These are phyloP conservation scores for Melipona quadrifasciata DNA, from an alignment of 1,140 invertebrate genomes.

Conservation along the genomic window DNA sequence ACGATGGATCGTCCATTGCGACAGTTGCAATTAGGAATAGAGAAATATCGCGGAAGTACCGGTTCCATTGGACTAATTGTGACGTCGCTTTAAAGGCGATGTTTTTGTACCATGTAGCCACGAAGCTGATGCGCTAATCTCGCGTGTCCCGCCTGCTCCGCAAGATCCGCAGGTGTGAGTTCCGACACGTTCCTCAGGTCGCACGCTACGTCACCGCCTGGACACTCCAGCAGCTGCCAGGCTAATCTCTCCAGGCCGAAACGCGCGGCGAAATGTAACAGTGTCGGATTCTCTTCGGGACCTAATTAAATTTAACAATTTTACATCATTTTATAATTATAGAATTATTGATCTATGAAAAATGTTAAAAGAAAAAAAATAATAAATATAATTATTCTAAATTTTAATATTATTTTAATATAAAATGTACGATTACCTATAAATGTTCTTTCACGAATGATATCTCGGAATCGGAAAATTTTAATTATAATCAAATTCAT, in stretches of 20 bases:
- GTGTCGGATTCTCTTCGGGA: conserved; percentile 91
- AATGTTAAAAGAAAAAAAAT: too few species aligned
- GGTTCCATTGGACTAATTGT: conserved; percentile 54
- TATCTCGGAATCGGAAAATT: too few species aligned
- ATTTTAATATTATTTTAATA: too few species aligned
- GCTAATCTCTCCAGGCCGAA: conserved; percentile 92
- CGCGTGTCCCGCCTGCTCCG: conserved; percentile 87
- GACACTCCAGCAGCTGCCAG: conserved; percentile 91
- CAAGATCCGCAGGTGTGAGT: conserved; percentile 90
- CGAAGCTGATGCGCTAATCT: conserved; percentile 88
- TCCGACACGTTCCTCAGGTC: conserved; percentile 91
- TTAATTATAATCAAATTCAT: too few species aligned
- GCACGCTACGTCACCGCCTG: conserved; percentile 90
- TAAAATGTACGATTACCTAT: too few species aligned
- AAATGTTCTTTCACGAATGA: too few species aligned
- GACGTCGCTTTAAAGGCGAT: conserved; percentile 63
- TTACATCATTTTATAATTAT: too few species aligned
- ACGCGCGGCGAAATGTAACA: conserved; percentile 93
- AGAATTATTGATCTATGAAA: too few species aligned
- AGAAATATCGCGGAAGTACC: conserved; percentile 59
- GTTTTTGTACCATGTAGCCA: conserved; percentile 86
- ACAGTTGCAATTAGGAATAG: conserved; percentile 11
- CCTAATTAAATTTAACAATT: conserved; percentile 76
- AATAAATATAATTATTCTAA: too few species aligned
- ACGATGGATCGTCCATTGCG: neutral